phyloP scores from a whole-genome alignment of 1,140 invertebrate genomes.

The Drosophila kurseongensis region DNA sequence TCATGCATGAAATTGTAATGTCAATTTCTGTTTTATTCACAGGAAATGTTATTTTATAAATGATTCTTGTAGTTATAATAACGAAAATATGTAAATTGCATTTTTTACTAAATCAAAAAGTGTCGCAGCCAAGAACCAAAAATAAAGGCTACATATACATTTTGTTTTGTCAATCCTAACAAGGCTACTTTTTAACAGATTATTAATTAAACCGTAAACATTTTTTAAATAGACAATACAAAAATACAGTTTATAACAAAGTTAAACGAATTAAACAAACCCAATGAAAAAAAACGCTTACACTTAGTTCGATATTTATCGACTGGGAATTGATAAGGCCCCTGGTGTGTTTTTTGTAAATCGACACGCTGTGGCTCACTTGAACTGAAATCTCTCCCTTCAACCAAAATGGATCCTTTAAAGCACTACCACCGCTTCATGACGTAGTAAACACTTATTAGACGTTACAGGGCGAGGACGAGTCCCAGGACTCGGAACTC shows the following conservation, averaged over 20 bases:
- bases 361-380: constrained; percentile 34
- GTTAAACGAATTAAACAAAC: not conserved
- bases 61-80: too few species aligned
- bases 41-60: too few species aligned
- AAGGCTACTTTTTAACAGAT: too few species aligned
- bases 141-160: too few species aligned
- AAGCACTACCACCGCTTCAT: constrained; percentile 58
- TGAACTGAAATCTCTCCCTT: constrained; percentile 13
- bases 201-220: too few species aligned
- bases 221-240: too few species aligned
- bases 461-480: constrained; percentile 51
- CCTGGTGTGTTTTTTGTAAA: constrained; percentile 49
- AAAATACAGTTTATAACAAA: too few species aligned
- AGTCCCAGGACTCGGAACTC: constrained; percentile 6
- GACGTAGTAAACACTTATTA: constrained; percentile 78
- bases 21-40: too few species aligned
- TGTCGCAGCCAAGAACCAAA: too few species aligned
- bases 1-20: not conserved
- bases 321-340: constrained; percentile 44
- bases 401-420: constrained; percentile 48
- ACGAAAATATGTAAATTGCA: too few species aligned
- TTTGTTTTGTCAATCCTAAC: too few species aligned
- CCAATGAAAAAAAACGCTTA: constrained; percentile 28
- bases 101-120: too few species aligned
- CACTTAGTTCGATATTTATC: constrained; percentile 64